Conservation (phyloP, 2,797 vertebrate species). For the Molossus molossus region DNA sequence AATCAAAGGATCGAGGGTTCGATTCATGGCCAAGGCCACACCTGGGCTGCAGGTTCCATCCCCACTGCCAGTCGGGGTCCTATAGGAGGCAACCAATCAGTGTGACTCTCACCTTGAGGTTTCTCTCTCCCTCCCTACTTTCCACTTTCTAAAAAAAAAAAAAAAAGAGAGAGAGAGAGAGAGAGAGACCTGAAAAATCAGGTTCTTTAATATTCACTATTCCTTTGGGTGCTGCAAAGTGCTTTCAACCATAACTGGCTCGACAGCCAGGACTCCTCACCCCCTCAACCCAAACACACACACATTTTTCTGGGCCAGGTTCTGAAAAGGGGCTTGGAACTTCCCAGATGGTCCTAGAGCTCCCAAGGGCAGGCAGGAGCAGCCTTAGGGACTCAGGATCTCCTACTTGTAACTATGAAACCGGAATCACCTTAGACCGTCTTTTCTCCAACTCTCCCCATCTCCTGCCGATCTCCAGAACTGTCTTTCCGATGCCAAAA, state of each 20-base stretch:
- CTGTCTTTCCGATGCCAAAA: constrained; percentile 75
- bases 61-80: too few relatives aligned
- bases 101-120: too few relatives aligned
- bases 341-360: background rate
- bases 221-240: background rate
- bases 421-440: constrained; percentile 81
- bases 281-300: background rate
- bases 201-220: background rate
- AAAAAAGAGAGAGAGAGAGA: too few relatives aligned
- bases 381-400: background rate
- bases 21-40: too few relatives aligned
- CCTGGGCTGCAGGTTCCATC: too few relatives aligned
- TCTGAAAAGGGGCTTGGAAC: background rate
- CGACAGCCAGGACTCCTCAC: background rate
- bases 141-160: too few relatives aligned
- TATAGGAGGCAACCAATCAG: too few relatives aligned
- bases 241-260: background rate
- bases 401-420: background rate
- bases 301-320: background rate
- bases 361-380: background rate
- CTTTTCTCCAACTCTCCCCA: constrained; percentile 79
- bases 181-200: background rate
- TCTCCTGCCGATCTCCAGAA: constrained; percentile 79
- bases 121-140: too few relatives aligned
- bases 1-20: too few relatives aligned